Evolutionary conservation across 2,888 invertebrate species (phyloP), one percentile per base, ranked within the genome.

Genomic region (Dichetophora obliterata): DNA sequence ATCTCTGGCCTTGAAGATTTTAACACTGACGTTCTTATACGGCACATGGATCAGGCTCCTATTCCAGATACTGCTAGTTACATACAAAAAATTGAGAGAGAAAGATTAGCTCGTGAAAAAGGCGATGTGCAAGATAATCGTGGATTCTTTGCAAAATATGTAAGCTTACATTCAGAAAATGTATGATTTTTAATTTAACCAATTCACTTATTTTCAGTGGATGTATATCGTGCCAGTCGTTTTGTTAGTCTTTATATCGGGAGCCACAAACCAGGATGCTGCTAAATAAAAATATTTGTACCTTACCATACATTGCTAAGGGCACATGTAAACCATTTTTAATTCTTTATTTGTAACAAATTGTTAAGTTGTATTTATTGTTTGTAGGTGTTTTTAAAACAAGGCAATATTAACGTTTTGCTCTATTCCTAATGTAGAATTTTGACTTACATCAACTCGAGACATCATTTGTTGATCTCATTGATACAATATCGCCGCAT

Each of bases 151-250:
- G 96, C 96, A 3, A 99, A 98, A 98, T 99, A 99, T 91, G 98
- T 98, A 92, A 94, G 96, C 6, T 48, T 68, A 22, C 16, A 0
- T 34, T 8, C 48, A 37, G 59, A 31, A 16, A 19, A 19, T 69
- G 14, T 16, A 19, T 43, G 16, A 24, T 22, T 57, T 16, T 70
- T 68, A 8, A 52, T 6, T 75, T 19, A 73, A 2, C 16, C 11
- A 16, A 54, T 59, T 50, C 22, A 8, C 63, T 79, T 80, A 83
- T 89, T 95, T 93, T 81, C 92, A 98, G 98, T 99, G 98, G 98
- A 98, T 99, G 97, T 99, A 98, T 90, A 97, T 99, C 83, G 95
- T 99, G 63, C 98, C 98, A 5, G 93, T 97, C 43, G 94, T 96
- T 69, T 93, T 99, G 81, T 94, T 99, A 85, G 93, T 98, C 83